A percentile compares a stretch with the other conserved stretches of the same genome.
These are phyloP conservation scores for Aelia acuminata DNA, from an alignment of 2,888 invertebrate species.

Conservation along the genomic window DNA sequence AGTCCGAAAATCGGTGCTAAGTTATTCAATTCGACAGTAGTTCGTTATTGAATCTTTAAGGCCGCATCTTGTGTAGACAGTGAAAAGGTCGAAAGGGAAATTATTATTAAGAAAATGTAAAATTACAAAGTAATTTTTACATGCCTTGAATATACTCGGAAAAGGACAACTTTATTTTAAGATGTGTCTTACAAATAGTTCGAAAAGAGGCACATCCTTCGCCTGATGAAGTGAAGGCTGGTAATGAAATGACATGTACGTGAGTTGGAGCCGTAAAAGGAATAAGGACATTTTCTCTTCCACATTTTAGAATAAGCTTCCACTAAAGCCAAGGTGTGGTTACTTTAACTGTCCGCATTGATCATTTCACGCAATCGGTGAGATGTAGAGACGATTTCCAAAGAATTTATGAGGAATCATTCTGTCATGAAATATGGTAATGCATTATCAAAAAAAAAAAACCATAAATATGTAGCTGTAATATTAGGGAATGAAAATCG, in stretches of 20 bases:
- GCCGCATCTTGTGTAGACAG: background rate
- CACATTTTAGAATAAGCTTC: background rate
- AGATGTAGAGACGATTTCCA: background rate
- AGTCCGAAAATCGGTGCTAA: background rate
- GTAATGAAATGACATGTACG: background rate
- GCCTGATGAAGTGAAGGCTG: background rate
- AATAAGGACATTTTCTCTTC: background rate
- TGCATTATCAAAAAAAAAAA: no score
- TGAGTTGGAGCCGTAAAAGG: background rate
- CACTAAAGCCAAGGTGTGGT: background rate
- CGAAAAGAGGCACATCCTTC: background rate
- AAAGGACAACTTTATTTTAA: slow-evolving; percentile 6
- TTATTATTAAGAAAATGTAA: slow-evolving; percentile 7
- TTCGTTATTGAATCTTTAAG: background rate
- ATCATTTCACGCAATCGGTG: no score
- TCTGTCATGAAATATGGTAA: background rate
- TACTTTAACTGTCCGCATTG: background rate
- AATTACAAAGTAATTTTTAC: background rate
- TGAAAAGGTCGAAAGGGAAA: background rate
- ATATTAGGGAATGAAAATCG: no score
- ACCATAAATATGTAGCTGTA: no score
- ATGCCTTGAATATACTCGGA: background rate
- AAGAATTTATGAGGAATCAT: background rate
- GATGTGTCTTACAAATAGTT: background rate
- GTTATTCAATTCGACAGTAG: background rate